Evolutionary conservation across 1,140 invertebrate species (phyloP), one percentile per base, ranked within the genome.

Genomic region (Dysdera silvatica): DNA sequence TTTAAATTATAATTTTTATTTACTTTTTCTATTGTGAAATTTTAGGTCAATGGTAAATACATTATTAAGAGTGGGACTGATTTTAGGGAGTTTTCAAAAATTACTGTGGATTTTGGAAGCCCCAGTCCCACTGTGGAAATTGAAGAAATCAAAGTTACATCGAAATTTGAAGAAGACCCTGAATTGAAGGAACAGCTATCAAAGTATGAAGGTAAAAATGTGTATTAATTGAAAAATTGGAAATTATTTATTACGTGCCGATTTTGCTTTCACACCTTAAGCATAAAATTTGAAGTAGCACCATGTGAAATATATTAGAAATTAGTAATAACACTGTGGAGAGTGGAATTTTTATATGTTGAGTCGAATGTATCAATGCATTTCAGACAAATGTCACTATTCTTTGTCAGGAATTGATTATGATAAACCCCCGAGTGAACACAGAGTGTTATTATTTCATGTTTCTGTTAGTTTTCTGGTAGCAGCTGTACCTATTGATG

Each of bases 11-110:
- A 24, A 18, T 3, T 41, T 41, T 47, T 10, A 48, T 56, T 20
- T 56, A 7, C 16, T 4, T 48, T 18, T 56, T 56, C 24, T 18
- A 47, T 18, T 41, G 7, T 31, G 24, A 4, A 24, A 26, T 14
- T 61, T 66, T 73, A 87, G 82, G 79, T 92, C 7, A 90, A 92
- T 78, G 85, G 83, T 18, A 89, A 83, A 71, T 85, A 85, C 71
- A 82, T 95, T 53, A 80, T 95, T 3, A 95, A 95, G 75, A 92
- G 89, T 74, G 91, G 91, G 4, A 91, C 90, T 32, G 91, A 95
- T 75, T 95, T 95, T 75, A 80, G 88, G 52, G 85, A 93, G 71
- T 87, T 94, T 72, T 90, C 87, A 41, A 85, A 86, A 70, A 84
- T 91, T 26, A 84, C 81, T 3, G 77, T 93, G 3, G 81, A 77